Base-by-base conservation (phyloP, 1,140 invertebrate species). In the Galendromus occidentalis region DNA sequence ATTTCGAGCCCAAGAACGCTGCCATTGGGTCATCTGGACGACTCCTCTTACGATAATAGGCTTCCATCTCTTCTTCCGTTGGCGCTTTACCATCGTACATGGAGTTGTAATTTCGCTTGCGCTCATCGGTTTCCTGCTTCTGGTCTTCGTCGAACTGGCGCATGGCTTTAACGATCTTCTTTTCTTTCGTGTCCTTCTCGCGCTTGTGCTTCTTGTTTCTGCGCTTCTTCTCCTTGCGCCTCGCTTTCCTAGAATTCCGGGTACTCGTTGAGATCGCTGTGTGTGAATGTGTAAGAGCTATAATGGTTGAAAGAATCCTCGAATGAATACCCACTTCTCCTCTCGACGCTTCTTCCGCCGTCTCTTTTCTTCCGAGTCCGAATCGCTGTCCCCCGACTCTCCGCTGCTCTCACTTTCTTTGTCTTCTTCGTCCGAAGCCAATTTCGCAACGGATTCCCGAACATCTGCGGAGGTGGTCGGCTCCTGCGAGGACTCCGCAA, bases 11-110 rank as follows among this genome's bases (percentile, higher is more conserved):
- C 12, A 73, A n/a, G 51, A 78, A 79, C 17, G 72, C 70, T 20
- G 77, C 72, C 91, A 97, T 95, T 0, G 92, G 92, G 79, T 97
- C 92, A 67, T 95, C 91, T 1, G 84, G 83, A 41, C 88, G 76
- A 66, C 79, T 77, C 28, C 86, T 81, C 74, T 91, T 94, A 78
- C 91, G 85, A 69, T 85, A 83, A 77, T 87, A 96, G 1, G 91
- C 91, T 76, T 96, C 92, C 73, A 95, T 84, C 76, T 97, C 89
- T 71, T 92, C 88, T 66, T 89, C 86, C 0, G 89, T 87, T 0
- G 87, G 88, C 69, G 84, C 85, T 68, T 86, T 85, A 0, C 82
- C 82, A 69, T 87, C 84, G 69, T 83, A 85, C 76, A 79, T 79
- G 70, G 87, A 91, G 73, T 96, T 94, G 73, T 94, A 97, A 0